phyloP scores from a whole-genome alignment of 2,888 invertebrate genomes.

The Petrolisthes cinctipes region DNA sequence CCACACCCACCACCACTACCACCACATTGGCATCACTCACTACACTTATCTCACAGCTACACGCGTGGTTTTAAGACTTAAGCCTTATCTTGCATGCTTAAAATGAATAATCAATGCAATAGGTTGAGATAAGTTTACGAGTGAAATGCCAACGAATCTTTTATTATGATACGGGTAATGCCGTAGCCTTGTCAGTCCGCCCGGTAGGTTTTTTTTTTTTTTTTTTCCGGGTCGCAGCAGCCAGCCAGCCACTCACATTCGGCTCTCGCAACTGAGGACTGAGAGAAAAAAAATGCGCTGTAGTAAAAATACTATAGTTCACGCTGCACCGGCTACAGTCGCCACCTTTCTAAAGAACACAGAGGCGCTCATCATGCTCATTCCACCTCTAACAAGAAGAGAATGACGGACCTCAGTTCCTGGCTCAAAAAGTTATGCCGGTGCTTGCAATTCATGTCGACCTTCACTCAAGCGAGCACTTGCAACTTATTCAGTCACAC shows the following conservation, averaged over 20 bases:
- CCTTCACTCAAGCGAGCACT: slow-evolving; percentile 10
- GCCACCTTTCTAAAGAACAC: slow-evolving; percentile 9
- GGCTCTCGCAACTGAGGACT: slow-evolving; percentile 30
- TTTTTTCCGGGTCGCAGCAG: too few relatives aligned
- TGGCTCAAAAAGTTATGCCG: background rate
- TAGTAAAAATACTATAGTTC: slow-evolving; percentile 52
- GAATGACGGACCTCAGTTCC: background rate
- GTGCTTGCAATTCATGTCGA: background rate
- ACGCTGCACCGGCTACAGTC: slow-evolving; percentile 16
- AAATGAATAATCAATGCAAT: slow-evolving; percentile 49
- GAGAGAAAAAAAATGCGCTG: slow-evolving; percentile 24
- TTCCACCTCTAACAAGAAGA: background rate
- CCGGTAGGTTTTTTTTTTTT: too few relatives aligned
- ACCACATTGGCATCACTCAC: background rate
- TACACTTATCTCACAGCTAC: slow-evolving; percentile 33
- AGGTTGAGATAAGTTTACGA: slow-evolving; percentile 44
- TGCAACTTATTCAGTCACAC: background rate
- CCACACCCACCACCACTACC: background rate
- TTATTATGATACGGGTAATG: slow-evolving; percentile 39
- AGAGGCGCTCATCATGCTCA: background rate
- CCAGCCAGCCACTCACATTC: slow-evolving; percentile 33
- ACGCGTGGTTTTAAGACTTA: slow-evolving; percentile 36
- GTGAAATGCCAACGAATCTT: slow-evolving; percentile 24
- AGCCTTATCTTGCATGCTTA: slow-evolving; percentile 52
- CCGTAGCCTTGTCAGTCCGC: slow-evolving; percentile 23